Evolutionary conservation across 2,888 invertebrate genomes (phyloP).

Genomic region (Leucoma salicis): DNA sequence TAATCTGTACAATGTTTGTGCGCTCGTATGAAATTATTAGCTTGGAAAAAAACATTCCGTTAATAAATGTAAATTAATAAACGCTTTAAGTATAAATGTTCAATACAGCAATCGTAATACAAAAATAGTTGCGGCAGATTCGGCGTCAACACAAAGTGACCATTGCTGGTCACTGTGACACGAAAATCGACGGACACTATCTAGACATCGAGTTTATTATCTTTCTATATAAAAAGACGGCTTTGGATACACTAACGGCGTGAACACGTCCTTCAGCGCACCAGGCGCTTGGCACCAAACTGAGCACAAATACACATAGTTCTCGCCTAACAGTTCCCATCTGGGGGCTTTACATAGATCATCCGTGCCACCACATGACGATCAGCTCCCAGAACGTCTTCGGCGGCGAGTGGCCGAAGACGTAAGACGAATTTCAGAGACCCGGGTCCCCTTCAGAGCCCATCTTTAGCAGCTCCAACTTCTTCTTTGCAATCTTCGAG

Average conservation of each 20-base stretch:
- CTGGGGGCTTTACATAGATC: conserved; percentile 74
- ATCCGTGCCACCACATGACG: conserved; percentile 82
- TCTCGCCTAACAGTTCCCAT: conserved; percentile 70
- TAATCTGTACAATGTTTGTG: conserved; percentile 77
- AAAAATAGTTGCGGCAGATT: conserved; percentile 73
- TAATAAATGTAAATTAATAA: conserved; percentile 58
- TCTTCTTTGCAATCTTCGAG: conserved; percentile 95
- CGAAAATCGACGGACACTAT: conserved; percentile 72
- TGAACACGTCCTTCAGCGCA: conserved; percentile 63
- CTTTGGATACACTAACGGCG: conserved; percentile 66
- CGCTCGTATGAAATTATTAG: conserved; percentile 73
- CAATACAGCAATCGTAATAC: conserved; percentile 65
- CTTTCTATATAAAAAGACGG: conserved; percentile 74
- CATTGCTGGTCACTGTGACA: conserved; percentile 52
- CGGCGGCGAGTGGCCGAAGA: conserved; percentile 87
- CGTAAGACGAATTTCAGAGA: conserved; percentile 86
- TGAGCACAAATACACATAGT: conserved; percentile 66
- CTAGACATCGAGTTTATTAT: conserved; percentile 57
- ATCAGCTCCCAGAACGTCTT: conserved; percentile 84
- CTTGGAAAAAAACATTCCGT: conserved; percentile 57
- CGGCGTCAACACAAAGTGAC: conserved; percentile 61
- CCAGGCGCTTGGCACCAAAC: conserved; percentile 75
- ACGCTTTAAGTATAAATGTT: conserved; percentile 57
- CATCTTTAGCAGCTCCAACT: conserved; percentile 93
- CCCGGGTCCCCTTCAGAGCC: conserved; percentile 87